Base-by-base conservation (phyloP, 2,888 invertebrate species). In the Taphrorychus bicolor region DNA sequence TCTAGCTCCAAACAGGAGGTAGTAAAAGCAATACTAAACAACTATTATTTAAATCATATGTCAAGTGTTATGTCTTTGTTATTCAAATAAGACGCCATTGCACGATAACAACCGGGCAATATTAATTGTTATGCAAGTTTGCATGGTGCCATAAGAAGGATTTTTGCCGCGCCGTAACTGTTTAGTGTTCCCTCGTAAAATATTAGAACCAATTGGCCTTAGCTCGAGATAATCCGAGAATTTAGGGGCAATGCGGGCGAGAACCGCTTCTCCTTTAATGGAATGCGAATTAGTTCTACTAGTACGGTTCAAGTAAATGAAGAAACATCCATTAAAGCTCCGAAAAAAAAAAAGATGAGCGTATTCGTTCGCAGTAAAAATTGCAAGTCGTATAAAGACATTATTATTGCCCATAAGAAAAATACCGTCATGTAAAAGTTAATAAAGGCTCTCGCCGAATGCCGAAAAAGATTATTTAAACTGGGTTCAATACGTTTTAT, bases 1-100 rank as follows among this genome's bases (percentile, higher is more conserved):
- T 61, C 53, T 16, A 17, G 7, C 48, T 42, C 22, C 61, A 42
- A 53, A 61, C 53, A 14, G 53, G 45, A 61, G 61, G 61, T 41
- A 53, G 54, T 53, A 61, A 61, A 54, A 21, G 45, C 54, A 57
- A 63, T 48, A 22, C 32, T 57, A 63, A 58, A 57, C 57, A 63
- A 45, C 53, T 21, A 59, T 67, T 67, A 67, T 67, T 62, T 57
- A 24, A 71, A 66, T 66, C 72, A 69, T 73, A 73, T 71, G 74
- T 74, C 74, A 76, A 71, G 63, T 65, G 73, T 71, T 73, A 75
- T 74, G 75, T 76, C 76, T 76, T 76, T 75, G 75, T 76, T 76
- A 75, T 72, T 73, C 70, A 72, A 73, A 74, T 75, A 54, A 18
- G 66, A 66, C 54, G 60, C 53, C 60, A 60, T 59, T 45, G 59